Evolutionary conservation across 2,113 vertebrate species (phyloP).

Genomic region (Percina caprodes): DNA sequence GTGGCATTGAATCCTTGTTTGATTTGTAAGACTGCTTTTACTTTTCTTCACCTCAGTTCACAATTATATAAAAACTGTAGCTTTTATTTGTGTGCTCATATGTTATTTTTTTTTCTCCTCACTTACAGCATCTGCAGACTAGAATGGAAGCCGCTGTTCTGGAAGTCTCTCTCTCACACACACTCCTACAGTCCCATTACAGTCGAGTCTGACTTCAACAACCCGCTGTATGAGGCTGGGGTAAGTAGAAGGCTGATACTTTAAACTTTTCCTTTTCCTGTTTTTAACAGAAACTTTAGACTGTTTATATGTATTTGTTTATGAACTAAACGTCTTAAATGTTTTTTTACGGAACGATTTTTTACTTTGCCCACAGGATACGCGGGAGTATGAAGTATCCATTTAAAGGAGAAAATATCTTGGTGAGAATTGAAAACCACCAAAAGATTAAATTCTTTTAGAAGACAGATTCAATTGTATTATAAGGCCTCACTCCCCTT

Average conservation of each 20-base stretch:
- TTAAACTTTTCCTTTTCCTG: not conserved
- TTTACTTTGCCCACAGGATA: slow-evolving; percentile 83
- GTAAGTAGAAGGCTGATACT: slow-evolving; percentile 74
- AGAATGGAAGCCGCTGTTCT: slow-evolving; percentile 92
- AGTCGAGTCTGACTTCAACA: slow-evolving; percentile 94
- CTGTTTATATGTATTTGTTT: not conserved
- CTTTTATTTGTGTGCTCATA: not conserved
- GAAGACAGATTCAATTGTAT: slow-evolving; percentile 57
- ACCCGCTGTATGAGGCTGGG: slow-evolving; percentile 95
- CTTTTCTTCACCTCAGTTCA: slow-evolving; percentile 7
- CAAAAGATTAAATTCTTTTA: slow-evolving; percentile 45
- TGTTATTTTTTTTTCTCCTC: slow-evolving; percentile 26
- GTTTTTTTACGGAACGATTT: slow-evolving; percentile 16
- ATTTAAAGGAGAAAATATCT: slow-evolving; percentile 82
- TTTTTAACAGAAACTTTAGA: not conserved
- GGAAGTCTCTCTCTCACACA: slow-evolving; percentile 91
- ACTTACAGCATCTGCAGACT: slow-evolving; percentile 84
- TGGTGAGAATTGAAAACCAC: slow-evolving; percentile 48
- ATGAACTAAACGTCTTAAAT: not conserved
- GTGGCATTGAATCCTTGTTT: not conserved
- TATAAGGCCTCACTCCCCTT: slow-evolving; percentile 60
- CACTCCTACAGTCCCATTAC: slow-evolving; percentile 95
- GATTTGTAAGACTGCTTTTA: not conserved
- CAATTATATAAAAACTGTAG: not conserved
- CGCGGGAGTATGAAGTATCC: slow-evolving; percentile 93